Percentiles rank a stretch among this genome's conserved stretches.
Conservation (phyloP, 2,888 invertebrate species). For the Embidobia sp. region DNA sequence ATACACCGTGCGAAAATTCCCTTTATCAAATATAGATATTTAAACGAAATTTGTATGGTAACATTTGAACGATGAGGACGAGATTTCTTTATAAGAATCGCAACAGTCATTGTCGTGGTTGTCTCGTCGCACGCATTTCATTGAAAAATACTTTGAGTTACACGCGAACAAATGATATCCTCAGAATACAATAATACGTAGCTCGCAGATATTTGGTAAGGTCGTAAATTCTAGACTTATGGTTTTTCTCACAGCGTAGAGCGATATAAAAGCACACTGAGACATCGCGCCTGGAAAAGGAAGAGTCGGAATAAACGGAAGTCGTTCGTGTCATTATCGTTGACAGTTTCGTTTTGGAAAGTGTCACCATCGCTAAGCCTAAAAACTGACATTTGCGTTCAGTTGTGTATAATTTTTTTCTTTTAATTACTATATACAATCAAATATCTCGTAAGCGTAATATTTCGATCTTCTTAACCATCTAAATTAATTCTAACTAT, state of each 20-base stretch:
- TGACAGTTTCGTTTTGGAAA: constrained; percentile 27
- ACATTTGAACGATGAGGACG: constrained; percentile 17
- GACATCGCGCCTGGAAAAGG: constrained; percentile 74
- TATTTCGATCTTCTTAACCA: constrained; percentile 73
- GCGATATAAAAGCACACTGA: constrained; percentile 71
- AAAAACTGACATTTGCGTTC: constrained; percentile 33
- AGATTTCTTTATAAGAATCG: constrained; percentile 20
- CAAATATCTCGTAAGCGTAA: constrained; percentile 73
- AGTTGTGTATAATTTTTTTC: neutral
- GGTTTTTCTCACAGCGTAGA: constrained; percentile 7
- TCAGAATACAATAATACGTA: constrained; percentile 9
- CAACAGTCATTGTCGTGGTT: constrained; percentile 9
- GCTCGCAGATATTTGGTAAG: constrained; percentile 2
- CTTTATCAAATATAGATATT: constrained; percentile 35
- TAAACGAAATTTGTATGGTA: constrained; percentile 1
- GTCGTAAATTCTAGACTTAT: neutral
- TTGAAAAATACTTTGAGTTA: constrained; percentile 33
- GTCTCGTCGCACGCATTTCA: neutral
- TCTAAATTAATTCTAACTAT: constrained; percentile 57
- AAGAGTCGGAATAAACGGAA: constrained; percentile 44
- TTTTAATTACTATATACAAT: constrained; percentile 50
- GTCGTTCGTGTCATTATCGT: constrained; percentile 20
- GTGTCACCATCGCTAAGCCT: constrained; percentile 2
- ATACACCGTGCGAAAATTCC: constrained; percentile 6
- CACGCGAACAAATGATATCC: constrained; percentile 10